Evolutionary conservation across 2,113 vertebrate genomes (phyloP), one percentile per base, ranked within the genome.

Genomic region (Trichechus manatus): DNA sequence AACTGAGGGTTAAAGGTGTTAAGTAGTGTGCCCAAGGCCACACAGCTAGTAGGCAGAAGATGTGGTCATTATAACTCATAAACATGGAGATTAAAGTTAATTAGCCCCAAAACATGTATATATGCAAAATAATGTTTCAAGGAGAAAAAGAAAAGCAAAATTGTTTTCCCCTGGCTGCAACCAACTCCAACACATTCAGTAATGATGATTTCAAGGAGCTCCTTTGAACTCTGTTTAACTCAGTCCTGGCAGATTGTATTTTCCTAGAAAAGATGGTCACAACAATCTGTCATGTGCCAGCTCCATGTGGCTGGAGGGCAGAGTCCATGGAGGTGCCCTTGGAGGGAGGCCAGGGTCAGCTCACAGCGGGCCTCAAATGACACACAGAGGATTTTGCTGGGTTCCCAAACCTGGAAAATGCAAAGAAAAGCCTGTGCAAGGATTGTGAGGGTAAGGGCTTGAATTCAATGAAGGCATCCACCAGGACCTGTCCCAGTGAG

Each of bases 251-350:
- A 9, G 31, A 23, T 15, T 9, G 23, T 64, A 80, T 36, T 91
- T 86, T 47, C 68, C 59, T 5, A 47, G 64, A 85, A 87, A 68
- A 36, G 29, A 68, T 86, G 85, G 25, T n/a, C 66, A 31, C n/a
- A 44, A 2, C 15, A 9, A 9, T 2, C 22, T 53, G 75, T n/a
- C 39, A 10, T 36, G 14, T 61, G 33, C 42, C 59, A 83, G 2
- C 17, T 61, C 68, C 14, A 0, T 1, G 70, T 6, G 44, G 22
- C 33, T 84, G 3, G 1, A 3, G 17, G 33, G 19, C 6, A 31
- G 25, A 47, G n/a, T 17, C 79, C 53, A 0, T 2, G 20, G 11
- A 61, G 36, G 50, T 1, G 27, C 33, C 10, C 0, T 0, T 53
- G 2, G 4, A 39, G 4, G 4, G 8, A 77, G 33, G 36, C 9